Evolutionary conservation across 2,888 invertebrate species (phyloP).

Genomic region (Amitus sp.): DNA sequence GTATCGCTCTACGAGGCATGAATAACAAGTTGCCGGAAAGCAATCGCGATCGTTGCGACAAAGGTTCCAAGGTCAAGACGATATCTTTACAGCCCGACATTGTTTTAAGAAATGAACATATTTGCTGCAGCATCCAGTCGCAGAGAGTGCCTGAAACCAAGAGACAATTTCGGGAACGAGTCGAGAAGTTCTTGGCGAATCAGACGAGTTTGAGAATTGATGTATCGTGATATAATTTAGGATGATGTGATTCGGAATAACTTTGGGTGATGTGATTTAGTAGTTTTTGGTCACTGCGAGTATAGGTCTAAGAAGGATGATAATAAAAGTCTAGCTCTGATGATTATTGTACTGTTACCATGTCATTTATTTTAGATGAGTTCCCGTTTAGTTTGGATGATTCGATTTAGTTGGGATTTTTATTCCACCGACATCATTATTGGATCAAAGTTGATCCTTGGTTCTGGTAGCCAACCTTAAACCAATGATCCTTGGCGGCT

Average conservation of each 20-base stretch:
- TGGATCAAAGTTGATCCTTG: background rate
- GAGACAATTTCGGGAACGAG: slow-evolving; percentile 50
- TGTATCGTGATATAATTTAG: too few relatives aligned
- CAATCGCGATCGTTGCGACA: slow-evolving; percentile 9
- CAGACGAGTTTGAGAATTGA: slow-evolving; percentile 26
- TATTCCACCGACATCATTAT: background rate
- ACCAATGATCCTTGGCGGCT: too few relatives aligned
- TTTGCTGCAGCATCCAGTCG: slow-evolving; percentile 47
- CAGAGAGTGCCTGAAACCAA: slow-evolving; percentile 50
- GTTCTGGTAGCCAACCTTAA: too few relatives aligned
- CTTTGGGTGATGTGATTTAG: too few relatives aligned
- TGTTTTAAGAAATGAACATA: slow-evolving; percentile 45
- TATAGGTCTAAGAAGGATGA: too few relatives aligned
- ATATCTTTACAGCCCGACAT: slow-evolving; percentile 43
- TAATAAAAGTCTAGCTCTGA: too few relatives aligned
- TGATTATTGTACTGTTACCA: too few relatives aligned
- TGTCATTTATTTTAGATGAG: too few relatives aligned
- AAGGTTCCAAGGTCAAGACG: slow-evolving; percentile 17
- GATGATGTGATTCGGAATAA: too few relatives aligned
- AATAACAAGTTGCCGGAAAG: slow-evolving; percentile 59
- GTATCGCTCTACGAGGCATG: slow-evolving; percentile 73
- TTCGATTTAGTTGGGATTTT: too few relatives aligned
- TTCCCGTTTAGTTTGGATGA: too few relatives aligned
- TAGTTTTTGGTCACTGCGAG: too few relatives aligned
- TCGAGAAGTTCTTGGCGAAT: slow-evolving; percentile 51